Evolutionary conservation across 2,113 vertebrate genomes (phyloP).

Genomic region (Amazona vittata): DNA sequence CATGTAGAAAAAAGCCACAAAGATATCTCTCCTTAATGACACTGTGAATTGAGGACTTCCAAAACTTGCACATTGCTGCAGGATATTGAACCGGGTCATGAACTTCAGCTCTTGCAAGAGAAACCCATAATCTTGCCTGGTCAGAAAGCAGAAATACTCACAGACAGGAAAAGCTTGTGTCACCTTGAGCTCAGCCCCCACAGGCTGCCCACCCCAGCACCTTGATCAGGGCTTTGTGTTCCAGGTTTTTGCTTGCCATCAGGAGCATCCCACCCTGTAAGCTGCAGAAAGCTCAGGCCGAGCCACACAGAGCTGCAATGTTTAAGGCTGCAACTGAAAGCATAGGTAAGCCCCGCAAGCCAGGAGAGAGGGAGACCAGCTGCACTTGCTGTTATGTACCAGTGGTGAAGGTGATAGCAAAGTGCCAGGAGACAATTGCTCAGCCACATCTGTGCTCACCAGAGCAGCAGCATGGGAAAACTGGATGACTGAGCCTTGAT

Average conservation of each 20-base stretch:
- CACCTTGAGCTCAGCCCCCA: fast-evolving
- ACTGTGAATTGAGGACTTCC: neutral
- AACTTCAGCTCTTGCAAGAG: neutral
- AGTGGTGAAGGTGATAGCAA: neutral
- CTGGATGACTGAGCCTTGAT: neutral
- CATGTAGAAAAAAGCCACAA: neutral
- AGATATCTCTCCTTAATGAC: neutral
- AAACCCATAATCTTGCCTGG: neutral
- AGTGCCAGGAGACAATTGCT: neutral
- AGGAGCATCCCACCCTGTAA: neutral
- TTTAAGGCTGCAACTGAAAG: neutral
- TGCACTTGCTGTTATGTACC: neutral
- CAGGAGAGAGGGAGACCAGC: neutral
- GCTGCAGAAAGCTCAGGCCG: neutral
- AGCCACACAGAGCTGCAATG: fast-evolving
- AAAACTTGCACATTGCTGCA: neutral
- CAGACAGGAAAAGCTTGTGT: neutral
- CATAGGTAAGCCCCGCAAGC: neutral
- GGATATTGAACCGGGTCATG: neutral
- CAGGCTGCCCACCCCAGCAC: neutral
- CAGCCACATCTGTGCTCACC: neutral
- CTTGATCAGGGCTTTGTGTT: neutral
- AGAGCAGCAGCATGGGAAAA: fast-evolving
- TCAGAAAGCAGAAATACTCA: neutral
- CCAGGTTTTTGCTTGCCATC: neutral